A percentile compares a stretch with the other conserved stretches of the same genome.
phyloP scores from a whole-genome alignment of 2,888 invertebrate species.

The Lithosia quadra region DNA sequence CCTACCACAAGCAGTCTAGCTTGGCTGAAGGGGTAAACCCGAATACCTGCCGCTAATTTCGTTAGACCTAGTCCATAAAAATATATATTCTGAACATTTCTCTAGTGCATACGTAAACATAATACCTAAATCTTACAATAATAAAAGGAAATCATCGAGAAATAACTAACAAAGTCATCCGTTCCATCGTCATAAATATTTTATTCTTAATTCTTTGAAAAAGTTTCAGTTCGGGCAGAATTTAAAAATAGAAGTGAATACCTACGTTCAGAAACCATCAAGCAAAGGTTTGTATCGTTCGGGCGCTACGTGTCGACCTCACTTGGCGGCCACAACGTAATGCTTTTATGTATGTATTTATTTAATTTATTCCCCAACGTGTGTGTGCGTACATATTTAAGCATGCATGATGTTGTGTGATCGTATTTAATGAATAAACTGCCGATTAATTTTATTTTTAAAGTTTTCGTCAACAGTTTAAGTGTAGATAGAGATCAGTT shows the following conservation, averaged over 20 bases:
- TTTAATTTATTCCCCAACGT: slow-evolving; percentile 67
- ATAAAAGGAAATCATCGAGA: too few relatives aligned
- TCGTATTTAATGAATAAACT: slow-evolving; percentile 29
- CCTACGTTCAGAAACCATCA: slow-evolving; percentile 38
- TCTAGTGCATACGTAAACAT: too few relatives aligned
- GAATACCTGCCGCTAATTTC: too few relatives aligned
- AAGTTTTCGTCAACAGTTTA: neutral
- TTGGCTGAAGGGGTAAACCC: too few relatives aligned
- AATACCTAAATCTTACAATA: too few relatives aligned
- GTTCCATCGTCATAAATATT: slow-evolving; percentile 13
- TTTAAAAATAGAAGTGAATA: slow-evolving; percentile 38
- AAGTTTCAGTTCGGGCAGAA: slow-evolving; percentile 24
- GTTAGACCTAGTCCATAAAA: too few relatives aligned
- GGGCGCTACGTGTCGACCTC: slow-evolving; percentile 67
- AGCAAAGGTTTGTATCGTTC: slow-evolving; percentile 44
- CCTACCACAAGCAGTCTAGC: too few relatives aligned
- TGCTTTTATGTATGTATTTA: slow-evolving; percentile 65
- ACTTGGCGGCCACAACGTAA: slow-evolving; percentile 67
- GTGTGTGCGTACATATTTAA: slow-evolving; percentile 42
- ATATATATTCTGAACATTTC: too few relatives aligned
- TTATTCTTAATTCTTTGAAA: slow-evolving; percentile 23
- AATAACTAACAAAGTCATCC: slow-evolving; percentile 13
- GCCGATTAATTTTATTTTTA: slow-evolving; percentile 1
- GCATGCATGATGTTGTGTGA: slow-evolving; percentile 32
- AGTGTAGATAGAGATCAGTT: neutral